Evolutionary conservation across 2,113 vertebrate species (phyloP).

Genomic region (Phylloscopus trochiloides): DNA sequence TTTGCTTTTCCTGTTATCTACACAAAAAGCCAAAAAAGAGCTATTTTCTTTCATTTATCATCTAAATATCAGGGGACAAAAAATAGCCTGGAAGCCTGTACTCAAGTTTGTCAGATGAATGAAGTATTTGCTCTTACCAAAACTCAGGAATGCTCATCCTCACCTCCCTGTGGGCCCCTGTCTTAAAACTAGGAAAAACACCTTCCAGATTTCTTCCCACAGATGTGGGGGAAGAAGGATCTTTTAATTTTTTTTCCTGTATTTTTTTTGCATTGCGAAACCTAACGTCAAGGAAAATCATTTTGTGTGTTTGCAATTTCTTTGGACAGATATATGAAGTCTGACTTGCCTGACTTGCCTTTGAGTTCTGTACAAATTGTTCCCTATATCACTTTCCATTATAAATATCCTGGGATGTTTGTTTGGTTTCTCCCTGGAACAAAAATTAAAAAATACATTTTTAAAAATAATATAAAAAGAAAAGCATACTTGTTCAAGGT

Average conservation of each 20-base stretch:
- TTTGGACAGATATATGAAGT: background rate
- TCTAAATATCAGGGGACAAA: background rate
- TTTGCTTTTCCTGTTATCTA: background rate
- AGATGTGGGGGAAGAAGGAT: background rate
- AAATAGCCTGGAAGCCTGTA: background rate
- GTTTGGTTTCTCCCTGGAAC: background rate
- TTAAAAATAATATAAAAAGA: background rate
- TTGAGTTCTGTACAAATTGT: slow-evolving; percentile 9
- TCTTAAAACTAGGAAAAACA: background rate
- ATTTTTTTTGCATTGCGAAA: background rate
- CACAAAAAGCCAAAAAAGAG: background rate
- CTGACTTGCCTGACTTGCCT: background rate
- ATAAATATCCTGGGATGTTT: background rate
- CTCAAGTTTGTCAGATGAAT: background rate
- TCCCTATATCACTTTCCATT: background rate
- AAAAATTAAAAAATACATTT: background rate
- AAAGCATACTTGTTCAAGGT: background rate
- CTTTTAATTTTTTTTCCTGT: background rate
- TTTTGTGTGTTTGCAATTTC: background rate
- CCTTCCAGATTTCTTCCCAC: background rate
- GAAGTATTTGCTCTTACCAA: background rate
- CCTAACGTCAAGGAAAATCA: background rate
- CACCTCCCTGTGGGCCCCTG: background rate
- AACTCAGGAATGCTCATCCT: background rate
- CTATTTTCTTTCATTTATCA: background rate